Percentiles rank a stretch among this genome's conserved stretches.
Evolutionary conservation across 1,140 invertebrate genomes (phyloP).

Genomic region (Calephelis virginiensis): DNA sequence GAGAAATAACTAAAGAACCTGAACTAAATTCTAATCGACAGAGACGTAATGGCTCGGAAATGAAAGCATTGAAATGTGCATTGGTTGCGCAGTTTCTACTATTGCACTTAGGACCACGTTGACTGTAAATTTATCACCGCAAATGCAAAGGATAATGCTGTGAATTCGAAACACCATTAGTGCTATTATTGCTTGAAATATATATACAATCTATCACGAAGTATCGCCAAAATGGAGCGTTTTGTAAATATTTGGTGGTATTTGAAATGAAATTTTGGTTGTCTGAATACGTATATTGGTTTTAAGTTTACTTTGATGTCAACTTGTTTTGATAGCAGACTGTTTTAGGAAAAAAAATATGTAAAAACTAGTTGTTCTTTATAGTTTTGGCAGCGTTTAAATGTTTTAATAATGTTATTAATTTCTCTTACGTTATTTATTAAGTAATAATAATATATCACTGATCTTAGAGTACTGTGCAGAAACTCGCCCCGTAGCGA

Average conservation of each 20-base stretch:
- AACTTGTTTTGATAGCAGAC: no score
- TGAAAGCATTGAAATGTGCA: constrained; percentile 14
- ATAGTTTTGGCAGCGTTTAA: no score
- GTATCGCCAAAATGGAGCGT: constrained; percentile 3
- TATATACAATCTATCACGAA: neutral
- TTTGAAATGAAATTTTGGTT: neutral
- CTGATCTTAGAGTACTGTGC: no score
- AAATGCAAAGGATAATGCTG: constrained; percentile 11
- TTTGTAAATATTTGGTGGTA: constrained; percentile 5
- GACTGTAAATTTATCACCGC: constrained; percentile 2
- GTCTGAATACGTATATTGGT: neutral
- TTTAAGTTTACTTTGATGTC: neutral
- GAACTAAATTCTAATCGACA: constrained; percentile 22
- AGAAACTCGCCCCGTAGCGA: no score
- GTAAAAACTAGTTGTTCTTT: no score
- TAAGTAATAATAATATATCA: no score
- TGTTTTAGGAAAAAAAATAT: no score
- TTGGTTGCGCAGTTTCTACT: constrained; percentile 9
- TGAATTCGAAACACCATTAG: neutral
- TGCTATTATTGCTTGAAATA: constrained; percentile 7
- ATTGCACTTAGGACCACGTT: constrained; percentile 10
- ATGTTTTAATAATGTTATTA: no score
- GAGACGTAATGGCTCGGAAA: constrained; percentile 8
- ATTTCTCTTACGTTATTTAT: no score
- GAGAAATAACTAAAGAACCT: constrained; percentile 15